Evolutionary conservation across 1,140 invertebrate genomes (phyloP), one percentile per base, ranked within the genome.

Genomic region (Drosophila takahashii): DNA sequence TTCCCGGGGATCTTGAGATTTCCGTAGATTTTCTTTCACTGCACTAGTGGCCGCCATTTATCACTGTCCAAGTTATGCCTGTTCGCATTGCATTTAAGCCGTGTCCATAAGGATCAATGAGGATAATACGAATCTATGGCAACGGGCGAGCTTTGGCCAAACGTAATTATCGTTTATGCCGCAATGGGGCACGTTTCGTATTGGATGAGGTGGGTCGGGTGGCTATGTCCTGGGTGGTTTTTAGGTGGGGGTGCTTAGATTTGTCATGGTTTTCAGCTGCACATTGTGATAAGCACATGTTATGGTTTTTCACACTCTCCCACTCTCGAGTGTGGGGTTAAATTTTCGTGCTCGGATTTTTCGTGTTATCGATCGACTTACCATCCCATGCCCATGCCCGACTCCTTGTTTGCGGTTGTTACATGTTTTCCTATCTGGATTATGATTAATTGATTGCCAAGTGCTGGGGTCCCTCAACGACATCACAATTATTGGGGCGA

Each of bases 131-230:
- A 79, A 87, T 87, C 65, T 76, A 87, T 81, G 81, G 81, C 76
- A 77, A 42, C 32, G 26, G 47, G 39, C 41, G 64, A 74, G 50
- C 45, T 65, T 48, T 69, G 70, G 81, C 64, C 76, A 72, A 57
- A 81, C 81, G 83, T 81, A 86, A 86, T 86, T 86, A 86, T 86
- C 83, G 83, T 86, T 86, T 83, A 53, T 87, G 79, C 83, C 83
- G 75, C 79, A 79, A 72, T 60, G 83, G 65, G 83, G 83, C 83
- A 86, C 83, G 84, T 87, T 86, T 72, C 62, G 56, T 67, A 86
- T 86, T 81, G 72, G 29, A 75, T 54, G 71, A 75, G 70, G 70
- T 81, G 81, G 66, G 50, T 48, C 51, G 36, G 48, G 41, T 50
- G 57, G 48, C 34, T 42, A 39, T 37, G 47, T 64, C 18, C 32